phyloP scores from a whole-genome alignment of 2,113 vertebrate species.

The Octodon degus region DNA sequence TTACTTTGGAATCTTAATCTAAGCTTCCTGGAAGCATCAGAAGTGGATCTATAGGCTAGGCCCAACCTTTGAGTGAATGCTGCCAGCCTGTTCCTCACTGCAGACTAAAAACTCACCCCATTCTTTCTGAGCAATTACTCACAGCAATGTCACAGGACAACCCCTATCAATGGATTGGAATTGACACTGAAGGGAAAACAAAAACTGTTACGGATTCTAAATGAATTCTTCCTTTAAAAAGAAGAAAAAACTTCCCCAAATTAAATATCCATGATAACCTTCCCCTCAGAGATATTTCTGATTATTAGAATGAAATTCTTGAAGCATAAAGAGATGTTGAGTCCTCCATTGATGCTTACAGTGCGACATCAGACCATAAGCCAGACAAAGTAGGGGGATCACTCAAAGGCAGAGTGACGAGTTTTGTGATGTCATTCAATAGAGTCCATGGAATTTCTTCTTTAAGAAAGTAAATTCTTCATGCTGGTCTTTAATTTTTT shows the following conservation, averaged over 20 bases:
- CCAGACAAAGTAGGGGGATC: neutral
- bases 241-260: neutral
- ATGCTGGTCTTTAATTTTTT: neutral
- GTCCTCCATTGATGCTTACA: neutral
- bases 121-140: neutral
- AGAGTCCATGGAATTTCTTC: neutral
- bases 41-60: neutral
- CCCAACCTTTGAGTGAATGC: neutral
- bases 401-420: neutral
- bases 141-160: neutral
- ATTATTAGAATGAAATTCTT: conserved; percentile 23
- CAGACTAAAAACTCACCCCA: neutral
- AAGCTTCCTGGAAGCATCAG: neutral
- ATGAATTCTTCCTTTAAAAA: neutral
- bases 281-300: neutral
- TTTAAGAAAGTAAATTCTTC: neutral
- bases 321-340: neutral
- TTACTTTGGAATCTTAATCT: neutral
- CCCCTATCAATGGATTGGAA: neutral
- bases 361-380: neutral
- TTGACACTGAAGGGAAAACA: neutral
- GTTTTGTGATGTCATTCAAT: neutral
- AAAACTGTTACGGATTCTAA: neutral
- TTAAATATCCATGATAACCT: neutral
- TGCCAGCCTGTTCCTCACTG: neutral